Evolutionary conservation across 2,797 vertebrate genomes (phyloP), one percentile per base, ranked within the genome.

Genomic region (Eremophila alpestris): DNA sequence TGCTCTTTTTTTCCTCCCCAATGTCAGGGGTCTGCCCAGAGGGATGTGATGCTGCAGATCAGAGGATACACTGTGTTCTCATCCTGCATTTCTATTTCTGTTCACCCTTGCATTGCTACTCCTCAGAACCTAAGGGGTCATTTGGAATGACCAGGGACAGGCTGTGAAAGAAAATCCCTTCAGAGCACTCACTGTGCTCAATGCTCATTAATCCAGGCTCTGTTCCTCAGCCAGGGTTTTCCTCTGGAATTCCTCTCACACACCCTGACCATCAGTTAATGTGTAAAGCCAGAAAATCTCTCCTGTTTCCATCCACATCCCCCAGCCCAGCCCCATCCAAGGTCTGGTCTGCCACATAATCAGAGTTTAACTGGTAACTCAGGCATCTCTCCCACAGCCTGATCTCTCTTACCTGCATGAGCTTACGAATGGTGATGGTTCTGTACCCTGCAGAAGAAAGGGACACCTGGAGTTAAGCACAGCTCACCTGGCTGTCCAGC

Each of bases 361-460:
- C 59, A 52, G 46, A 62, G 55, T 55, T 34, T 32, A 41, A 29
- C 17, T 32, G 48, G 63, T 5, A 68, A 41, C 36, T 55, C 58
- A 5, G 5, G 32, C 6, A 7, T 13, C 63, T 9, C 46, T 89
- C 32, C n/a, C 2, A 21, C 4, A 20, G 14, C 68, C 64, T 26
- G 49, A 56, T 5, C 65, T 63, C 40, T 67, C 94, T 73, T 97
- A 99, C 99, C 99, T 99, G 99, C 99, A 99, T 99, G 70, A 99
- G 93, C 76, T 99, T 99, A 91, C 99, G 98, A 81, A 99, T 98
- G 3, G 98, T 98, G 87, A 99, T 98, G 7, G 98, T 98, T 95
- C 98, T 98, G 68, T 98, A 99, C 56, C 99, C 99, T 99, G 93
- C 16, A 83, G 83, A 36, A 86, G 41, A 87, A 92, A 89, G 27